Conservation (phyloP, 2,113 vertebrate genomes). For the Saccopteryx leptura region DNA sequence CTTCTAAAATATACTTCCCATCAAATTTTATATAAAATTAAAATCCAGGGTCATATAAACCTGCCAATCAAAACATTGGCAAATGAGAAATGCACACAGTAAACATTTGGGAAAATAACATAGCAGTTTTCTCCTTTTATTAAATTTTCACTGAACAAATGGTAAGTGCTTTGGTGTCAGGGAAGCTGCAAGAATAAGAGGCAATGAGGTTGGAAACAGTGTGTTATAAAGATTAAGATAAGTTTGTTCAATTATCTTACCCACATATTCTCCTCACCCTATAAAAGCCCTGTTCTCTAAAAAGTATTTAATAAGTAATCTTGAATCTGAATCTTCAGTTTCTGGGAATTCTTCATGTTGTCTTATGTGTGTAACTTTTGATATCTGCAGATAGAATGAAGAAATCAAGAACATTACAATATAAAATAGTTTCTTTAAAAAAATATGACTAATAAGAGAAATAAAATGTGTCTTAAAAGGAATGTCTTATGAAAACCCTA, state of each 20-base stretch:
- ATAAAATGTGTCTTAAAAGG: constrained; percentile 17
- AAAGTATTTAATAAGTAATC: constrained; percentile 30
- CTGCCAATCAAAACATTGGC: constrained; percentile 73
- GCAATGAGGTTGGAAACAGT: constrained; percentile 65
- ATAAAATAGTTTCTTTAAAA: constrained; percentile 29
- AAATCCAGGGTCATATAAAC: constrained; percentile 70
- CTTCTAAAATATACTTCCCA: constrained; percentile 74
- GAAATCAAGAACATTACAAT: constrained; percentile 31
- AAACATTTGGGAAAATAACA: constrained; percentile 80
- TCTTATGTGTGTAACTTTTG: constrained; percentile 35
- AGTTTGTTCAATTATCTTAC: constrained; percentile 75
- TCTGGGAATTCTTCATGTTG: constrained; percentile 1
- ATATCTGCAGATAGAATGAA: constrained; percentile 9
- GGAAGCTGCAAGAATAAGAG: constrained; percentile 71
- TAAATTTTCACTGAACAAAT: constrained; percentile 85
- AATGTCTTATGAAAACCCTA: neutral
- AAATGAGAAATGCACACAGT: constrained; percentile 73
- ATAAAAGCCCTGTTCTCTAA: neutral
- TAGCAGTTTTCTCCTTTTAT: constrained; percentile 81
- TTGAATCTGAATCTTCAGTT: constrained; percentile 21
- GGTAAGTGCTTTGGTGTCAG: constrained; percentile 76
- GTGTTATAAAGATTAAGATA: constrained; percentile 84
- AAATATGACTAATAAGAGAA: neutral
- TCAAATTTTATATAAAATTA: constrained; percentile 81
- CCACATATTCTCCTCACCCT: neutral